Base-by-base conservation (phyloP, 2,888 invertebrate genomes). In the Trissolcus japonicus region DNA sequence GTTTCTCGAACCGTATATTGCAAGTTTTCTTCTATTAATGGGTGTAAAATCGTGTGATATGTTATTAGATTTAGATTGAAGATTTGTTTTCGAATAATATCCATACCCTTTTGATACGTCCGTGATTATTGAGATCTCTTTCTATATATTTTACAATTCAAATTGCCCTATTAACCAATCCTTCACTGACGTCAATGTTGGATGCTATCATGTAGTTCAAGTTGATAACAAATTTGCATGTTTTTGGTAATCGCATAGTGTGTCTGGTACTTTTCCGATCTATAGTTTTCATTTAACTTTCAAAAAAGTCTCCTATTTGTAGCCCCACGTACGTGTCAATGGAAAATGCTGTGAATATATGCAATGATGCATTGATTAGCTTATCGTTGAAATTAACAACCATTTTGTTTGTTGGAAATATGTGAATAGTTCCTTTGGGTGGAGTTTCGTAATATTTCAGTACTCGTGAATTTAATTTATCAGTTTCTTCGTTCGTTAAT, bases 351-450 rank as follows among this genome's bases (percentile, higher is more conserved):
- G 80, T 80, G 75, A 83, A 78, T 43, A 46, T 56, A 6, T 81
- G 81, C 6, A n/a, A 50, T 9, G 83, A 82, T 53, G 83, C 61
- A 59, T 84, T 77, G 48, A 84, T 85, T 7, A 85, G 63, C 7
- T 81, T 82, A 53, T 63, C 50, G 9, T 81, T 80, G 61, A 84
- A 86, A 11, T 14, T 21, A 60, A 50, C 51, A 7, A 57, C 43
- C 41, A 57, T 17, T 43, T 41, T 9, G 41, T 57, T 41, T 13
- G 57, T 57, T 13, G 57, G 57, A 57, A 55, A 55, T 35, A 54
- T 54, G n/a, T 54, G 54, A 0, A 54, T 11, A 1, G 29, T 25
- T 2, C 14, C 14, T 11, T n/a, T 11, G 25, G 54, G 54, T 25
- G 29, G 25, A 25, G 1, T n/a, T 54, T 19, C 4, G 1, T 13